Base-by-base conservation (phyloP, 2,113 vertebrate genomes). In the Poecile atricapillus region DNA sequence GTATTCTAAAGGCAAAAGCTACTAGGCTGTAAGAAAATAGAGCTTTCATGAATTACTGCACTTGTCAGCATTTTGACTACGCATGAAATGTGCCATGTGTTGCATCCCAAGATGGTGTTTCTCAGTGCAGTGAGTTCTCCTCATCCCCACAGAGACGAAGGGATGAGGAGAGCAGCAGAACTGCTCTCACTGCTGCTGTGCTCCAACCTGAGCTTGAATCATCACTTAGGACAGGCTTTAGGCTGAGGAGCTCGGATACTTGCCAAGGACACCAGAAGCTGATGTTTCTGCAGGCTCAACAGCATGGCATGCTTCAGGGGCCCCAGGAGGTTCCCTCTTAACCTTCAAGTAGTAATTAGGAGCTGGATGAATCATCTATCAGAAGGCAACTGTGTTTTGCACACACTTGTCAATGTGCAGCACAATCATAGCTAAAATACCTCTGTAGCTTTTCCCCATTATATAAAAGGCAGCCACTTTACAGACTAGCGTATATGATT, bases 381-480 rank as follows among this genome's bases (percentile, higher is more conserved):
- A 88, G 85, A 80, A 80, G 50, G 60, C 44, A 96, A 93, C 85
- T 55, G n/a, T 74, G 60, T 95, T 93, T 90, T 77, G 63, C 75
- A 93, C 83, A 93, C 63, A 35, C 85, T 96, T 90, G 85, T 94
- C 85, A 95, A 62, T 68, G 91, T 46, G 69, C 35, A 5, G 80
- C 69, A 92, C 69, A 93, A 53, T 87, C 92, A 81, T 1, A 75
- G 44, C 76, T 92, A 78, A 95, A 95, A 94, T 43, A 90, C 37
- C 65, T 93, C 62, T 43, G 69, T 68, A 81, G 81, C 62, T 94
- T 93, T 91, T 69, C 25, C 43, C 92, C 85, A 65, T 93, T 96
- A 89, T 82, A 90, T 93, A 92, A 94, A 95, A 95, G 85, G 73
- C 53, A 90, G 43, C 44, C 76, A 90, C 95, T 96, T 96, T 83